Evolutionary conservation across 2,797 vertebrate genomes (phyloP).

Genomic region (Macropus fuliginosus): DNA sequence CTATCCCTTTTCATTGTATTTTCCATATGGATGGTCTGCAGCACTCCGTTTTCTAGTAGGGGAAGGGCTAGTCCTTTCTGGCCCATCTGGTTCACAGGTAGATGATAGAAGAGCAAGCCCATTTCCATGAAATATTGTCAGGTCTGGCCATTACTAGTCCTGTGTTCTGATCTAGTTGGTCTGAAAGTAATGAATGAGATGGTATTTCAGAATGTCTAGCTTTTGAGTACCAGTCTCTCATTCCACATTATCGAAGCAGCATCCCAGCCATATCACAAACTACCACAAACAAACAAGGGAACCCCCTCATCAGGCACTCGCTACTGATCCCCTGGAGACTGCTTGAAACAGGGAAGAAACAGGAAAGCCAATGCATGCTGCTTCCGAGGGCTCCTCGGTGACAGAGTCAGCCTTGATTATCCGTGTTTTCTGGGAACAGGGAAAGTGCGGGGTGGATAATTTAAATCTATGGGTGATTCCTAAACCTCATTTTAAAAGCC

Average conservation of each 20-base stretch:
- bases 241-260: neutral
- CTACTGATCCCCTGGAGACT: constrained; percentile 1
- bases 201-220: neutral
- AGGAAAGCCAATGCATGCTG: neutral
- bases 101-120: neutral
- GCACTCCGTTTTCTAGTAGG: neutral
- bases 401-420: neutral
- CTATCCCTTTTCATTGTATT: neutral
- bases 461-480: neutral
- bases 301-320: neutral
- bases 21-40: neutral
- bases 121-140: neutral
- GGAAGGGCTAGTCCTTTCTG: neutral
- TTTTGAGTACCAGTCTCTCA: neutral
- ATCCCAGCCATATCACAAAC: neutral
- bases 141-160: neutral
- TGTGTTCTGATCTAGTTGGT: neutral
- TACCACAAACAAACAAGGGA: neutral
- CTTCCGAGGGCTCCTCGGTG: constrained; percentile 17
- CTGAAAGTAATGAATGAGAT: constrained; percentile 35
- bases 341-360: constrained; percentile 9
- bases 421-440: constrained; percentile 18
- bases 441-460: constrained; percentile 14
- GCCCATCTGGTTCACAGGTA: neutral
- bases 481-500: neutral